phyloP scores from a whole-genome alignment of 2,888 invertebrate species.

The Tromatobia lineatoria region DNA sequence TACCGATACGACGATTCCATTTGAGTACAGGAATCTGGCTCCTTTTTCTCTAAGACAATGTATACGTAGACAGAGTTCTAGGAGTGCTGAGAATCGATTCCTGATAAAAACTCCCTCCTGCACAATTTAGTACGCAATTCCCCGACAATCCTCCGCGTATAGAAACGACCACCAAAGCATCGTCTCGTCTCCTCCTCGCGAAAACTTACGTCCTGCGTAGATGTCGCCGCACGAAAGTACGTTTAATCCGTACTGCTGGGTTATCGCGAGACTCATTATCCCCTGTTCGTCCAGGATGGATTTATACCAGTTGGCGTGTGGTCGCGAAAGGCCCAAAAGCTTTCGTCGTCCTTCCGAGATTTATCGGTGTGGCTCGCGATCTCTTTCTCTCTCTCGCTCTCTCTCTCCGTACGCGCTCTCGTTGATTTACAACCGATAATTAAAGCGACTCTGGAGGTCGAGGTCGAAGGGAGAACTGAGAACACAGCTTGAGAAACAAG shows the following conservation, averaged over 20 bases:
- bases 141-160: neutral
- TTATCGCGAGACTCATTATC: conserved; percentile 70
- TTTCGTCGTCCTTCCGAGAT: conserved; percentile 77
- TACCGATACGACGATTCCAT: neutral
- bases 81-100: neutral
- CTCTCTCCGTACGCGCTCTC: conserved; percentile 55
- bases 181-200: neutral
- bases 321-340: conserved; percentile 68
- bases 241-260: conserved; percentile 44
- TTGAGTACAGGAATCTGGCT: neutral
- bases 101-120: neutral
- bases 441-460: conserved; percentile 79
- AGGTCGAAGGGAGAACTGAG: conserved; percentile 58
- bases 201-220: conserved; percentile 10
- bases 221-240: conserved; percentile 36
- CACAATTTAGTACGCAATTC: neutral
- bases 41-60: neutral
- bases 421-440: conserved; percentile 83
- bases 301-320: conserved; percentile 66
- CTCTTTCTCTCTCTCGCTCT: conserved; percentile 55
- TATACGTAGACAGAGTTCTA: neutral
- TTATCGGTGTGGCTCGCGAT: conserved; percentile 76
- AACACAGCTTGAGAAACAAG: conserved; percentile 53
- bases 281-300: conserved; percentile 60
- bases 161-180: neutral